Evolutionary conservation across 2,888 invertebrate genomes (phyloP), one percentile per base, ranked within the genome.

Genomic region (Tetropium fuscum): DNA sequence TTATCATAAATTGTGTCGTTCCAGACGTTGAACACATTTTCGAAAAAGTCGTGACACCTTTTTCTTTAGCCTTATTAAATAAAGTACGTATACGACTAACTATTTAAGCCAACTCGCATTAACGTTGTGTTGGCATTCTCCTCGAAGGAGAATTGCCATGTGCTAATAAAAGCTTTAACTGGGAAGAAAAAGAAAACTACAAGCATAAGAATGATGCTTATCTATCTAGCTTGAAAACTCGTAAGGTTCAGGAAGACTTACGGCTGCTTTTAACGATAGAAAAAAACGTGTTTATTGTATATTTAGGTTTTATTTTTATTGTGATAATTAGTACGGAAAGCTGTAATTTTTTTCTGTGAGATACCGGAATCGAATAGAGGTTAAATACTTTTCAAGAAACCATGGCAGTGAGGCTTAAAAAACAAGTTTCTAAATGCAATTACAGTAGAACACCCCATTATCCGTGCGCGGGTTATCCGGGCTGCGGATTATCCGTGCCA

Each of bases 281-380:
- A 53, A n/a, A 53, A 53, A 53, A 32, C 53, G 34, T 32, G 44
- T 34, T 53, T 53, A 53, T 53, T 53, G 44, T 36, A 53, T 53
- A 53, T 53, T 53, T 53, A 30, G 34, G 43, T 53, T 53, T 53
- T 53, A 53, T 43, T 53, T 53, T 43, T 43, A 53, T 53, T 43
- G 32, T 11, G 20, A 43, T 43, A 53, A 43, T 53, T 53, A 53
- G 32, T 43, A 22, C n/a, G 44, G 20, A 20, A 53, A 32, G 53
- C 44, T 20, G 22, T 30, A 15, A 11, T 43, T 53, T 43, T 53
- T 40, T 20, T 11, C 11, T 7, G 30, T 6, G 8, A 27, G 40
- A 53, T 19, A 27, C 22, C n/a, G 40, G 15, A 53, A 8, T 41
- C 41, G 11, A 20, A 7, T 4, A 43, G 13, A 30, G 30, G 15